Conservation (phyloP, 2,888 invertebrate species). For the Ferrisia virgata region DNA sequence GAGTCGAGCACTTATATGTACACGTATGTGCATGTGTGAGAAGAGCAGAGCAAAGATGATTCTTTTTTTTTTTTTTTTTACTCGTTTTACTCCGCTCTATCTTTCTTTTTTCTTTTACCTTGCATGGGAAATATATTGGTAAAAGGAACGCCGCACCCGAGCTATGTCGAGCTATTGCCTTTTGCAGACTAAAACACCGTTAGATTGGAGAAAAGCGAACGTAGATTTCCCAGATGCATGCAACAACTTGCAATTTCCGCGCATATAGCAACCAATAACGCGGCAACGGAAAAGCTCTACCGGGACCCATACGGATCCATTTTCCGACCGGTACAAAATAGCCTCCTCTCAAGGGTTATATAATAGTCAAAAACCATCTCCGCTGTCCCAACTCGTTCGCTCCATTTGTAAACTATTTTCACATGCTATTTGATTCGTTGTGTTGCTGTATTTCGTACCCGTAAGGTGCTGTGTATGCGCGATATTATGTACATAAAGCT, state of each 20-base stretch:
- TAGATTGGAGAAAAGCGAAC: constrained; percentile 40
- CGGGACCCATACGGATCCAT: constrained; percentile 47
- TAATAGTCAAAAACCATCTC: constrained; percentile 46
- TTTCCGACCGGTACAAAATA: constrained; percentile 47
- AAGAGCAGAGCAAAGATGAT: not conserved
- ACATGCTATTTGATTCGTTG: not conserved
- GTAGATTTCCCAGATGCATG: constrained; percentile 46
- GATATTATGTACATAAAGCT: too few relatives aligned
- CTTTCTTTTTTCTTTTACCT: not conserved
- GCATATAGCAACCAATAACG: constrained; percentile 46
- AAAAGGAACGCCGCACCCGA: not conserved
- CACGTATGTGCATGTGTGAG: not conserved
- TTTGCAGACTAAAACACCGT: too few relatives aligned
- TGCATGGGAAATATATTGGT: not conserved
- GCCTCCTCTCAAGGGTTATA: constrained; percentile 48
- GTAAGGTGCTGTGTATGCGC: too few relatives aligned
- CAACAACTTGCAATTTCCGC: constrained; percentile 48
- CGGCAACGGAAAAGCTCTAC: constrained; percentile 46
- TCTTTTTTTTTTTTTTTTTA: not conserved
- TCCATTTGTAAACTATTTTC: constrained; percentile 32
- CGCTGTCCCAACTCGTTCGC: not conserved
- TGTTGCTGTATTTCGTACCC: not conserved
- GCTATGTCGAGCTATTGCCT: too few relatives aligned
- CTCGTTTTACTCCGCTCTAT: not conserved
- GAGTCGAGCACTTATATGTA: not conserved